Evolutionary conservation across 1,140 invertebrate genomes (phyloP).

Genomic region (Eciton burchellii): DNA sequence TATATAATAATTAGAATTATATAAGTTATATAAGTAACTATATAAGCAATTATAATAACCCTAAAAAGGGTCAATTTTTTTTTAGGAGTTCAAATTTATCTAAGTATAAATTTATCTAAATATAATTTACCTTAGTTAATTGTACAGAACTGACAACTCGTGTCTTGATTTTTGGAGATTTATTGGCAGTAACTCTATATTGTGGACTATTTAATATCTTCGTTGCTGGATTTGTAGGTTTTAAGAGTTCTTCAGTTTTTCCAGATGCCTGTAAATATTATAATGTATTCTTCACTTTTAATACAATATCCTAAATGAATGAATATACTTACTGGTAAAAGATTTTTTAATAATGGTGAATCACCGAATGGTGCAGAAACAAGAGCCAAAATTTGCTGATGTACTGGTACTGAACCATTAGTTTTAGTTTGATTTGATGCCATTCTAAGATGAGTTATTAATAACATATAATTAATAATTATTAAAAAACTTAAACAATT

Average conservation of each 20-base stretch:
- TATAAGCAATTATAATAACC: too few relatives aligned
- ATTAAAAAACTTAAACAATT: not conserved
- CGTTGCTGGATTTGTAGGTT: constrained; percentile 90
- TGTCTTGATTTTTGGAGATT: constrained; percentile 87
- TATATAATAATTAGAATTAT: too few relatives aligned
- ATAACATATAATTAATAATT: not conserved
- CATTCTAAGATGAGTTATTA: constrained; percentile 69
- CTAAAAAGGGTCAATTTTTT: too few relatives aligned
- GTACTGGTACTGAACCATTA: constrained; percentile 84
- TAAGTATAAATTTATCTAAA: not conserved
- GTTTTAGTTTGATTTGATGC: constrained; percentile 78
- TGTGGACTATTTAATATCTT: constrained; percentile 86
- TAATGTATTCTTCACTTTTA: not conserved
- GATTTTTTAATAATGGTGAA: constrained; percentile 91
- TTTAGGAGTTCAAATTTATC: too few relatives aligned
- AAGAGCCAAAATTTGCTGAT: constrained; percentile 90
- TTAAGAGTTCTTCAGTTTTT: constrained; percentile 90
- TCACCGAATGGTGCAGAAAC: constrained; percentile 92
- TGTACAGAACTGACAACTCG: constrained; percentile 86
- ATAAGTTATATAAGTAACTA: too few relatives aligned
- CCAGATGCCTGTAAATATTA: constrained; percentile 84
- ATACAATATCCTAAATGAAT: not conserved
- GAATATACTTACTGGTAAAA: constrained; percentile 86
- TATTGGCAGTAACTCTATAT: constrained; percentile 88
- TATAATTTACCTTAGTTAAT: constrained; percentile 84